Evolutionary conservation across 2,113 vertebrate species (phyloP).

Genomic region (Gallinago paraguaiae): DNA sequence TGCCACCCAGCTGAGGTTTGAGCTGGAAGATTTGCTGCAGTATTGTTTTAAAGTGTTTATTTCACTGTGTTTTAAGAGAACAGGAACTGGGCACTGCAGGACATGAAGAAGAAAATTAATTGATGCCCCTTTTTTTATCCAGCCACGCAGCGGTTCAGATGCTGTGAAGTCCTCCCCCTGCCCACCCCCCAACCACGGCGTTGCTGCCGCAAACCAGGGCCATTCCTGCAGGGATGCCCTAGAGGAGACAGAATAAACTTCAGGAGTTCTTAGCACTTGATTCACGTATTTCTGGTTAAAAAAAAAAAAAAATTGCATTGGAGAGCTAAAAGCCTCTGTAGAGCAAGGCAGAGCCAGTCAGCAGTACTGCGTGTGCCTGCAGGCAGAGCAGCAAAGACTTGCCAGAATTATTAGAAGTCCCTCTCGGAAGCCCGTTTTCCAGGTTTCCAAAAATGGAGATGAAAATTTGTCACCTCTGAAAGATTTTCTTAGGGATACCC

Average conservation of each 20-base stretch:
- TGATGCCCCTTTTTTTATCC: not conserved
- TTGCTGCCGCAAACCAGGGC: not conserved
- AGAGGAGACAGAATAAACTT: not conserved
- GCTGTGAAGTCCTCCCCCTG: not conserved
- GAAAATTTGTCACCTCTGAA: not conserved
- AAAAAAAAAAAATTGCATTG: not conserved
- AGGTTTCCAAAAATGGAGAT: not conserved
- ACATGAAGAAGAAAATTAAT: not conserved
- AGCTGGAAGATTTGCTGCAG: not conserved
- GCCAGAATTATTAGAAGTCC: not conserved
- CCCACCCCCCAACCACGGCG: not conserved
- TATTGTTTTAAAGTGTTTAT: not conserved
- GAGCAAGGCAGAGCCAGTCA: not conserved
- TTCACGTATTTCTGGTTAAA: not conserved
- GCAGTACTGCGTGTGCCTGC: not conserved
- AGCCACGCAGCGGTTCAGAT: fast-evolving
- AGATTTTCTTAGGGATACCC: not conserved
- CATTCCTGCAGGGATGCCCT: not conserved
- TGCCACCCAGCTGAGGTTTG: not conserved
- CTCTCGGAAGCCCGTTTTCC: not conserved
- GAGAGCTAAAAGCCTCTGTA: not conserved
- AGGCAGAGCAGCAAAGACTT: not conserved
- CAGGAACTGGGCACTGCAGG: not conserved
- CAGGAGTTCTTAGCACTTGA: not conserved
- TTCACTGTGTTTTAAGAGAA: not conserved